These are phyloP conservation scores for Tragelaphus scriptus DNA, from an alignment of 2,113 vertebrate species.

Conservation along the genomic window DNA sequence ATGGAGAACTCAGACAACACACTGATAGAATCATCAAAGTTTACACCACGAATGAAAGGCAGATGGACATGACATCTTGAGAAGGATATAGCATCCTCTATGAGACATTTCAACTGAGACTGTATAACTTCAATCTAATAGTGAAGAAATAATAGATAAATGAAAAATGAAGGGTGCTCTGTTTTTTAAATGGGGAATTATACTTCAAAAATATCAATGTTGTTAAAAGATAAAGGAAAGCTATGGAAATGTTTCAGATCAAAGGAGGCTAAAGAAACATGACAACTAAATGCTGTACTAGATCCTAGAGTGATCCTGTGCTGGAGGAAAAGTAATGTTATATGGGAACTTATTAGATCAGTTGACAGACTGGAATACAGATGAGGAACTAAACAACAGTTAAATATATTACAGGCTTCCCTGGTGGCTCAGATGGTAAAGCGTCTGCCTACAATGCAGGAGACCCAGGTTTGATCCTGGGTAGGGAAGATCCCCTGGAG, in stretches of 20 bases:
- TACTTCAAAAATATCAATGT: neutral
- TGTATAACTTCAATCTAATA: neutral
- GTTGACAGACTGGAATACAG: neutral
- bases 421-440: neutral
- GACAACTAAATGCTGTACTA: neutral
- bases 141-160: neutral
- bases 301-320: neutral
- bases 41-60: neutral
- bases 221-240: neutral
- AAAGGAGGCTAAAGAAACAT: neutral
- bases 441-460: neutral
- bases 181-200: neutral
- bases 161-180: neutral
- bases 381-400: neutral
- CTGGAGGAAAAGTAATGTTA: neutral
- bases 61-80: neutral
- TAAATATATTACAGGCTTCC: neutral
- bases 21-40: neutral
- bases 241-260: neutral
- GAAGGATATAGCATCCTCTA: neutral
- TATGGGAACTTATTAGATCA: neutral
- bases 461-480: neutral
- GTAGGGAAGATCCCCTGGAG: fast-evolving
- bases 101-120: neutral
- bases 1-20: neutral